Base-by-base conservation (phyloP, 2,113 vertebrate species). In the Osmerus mordax region DNA sequence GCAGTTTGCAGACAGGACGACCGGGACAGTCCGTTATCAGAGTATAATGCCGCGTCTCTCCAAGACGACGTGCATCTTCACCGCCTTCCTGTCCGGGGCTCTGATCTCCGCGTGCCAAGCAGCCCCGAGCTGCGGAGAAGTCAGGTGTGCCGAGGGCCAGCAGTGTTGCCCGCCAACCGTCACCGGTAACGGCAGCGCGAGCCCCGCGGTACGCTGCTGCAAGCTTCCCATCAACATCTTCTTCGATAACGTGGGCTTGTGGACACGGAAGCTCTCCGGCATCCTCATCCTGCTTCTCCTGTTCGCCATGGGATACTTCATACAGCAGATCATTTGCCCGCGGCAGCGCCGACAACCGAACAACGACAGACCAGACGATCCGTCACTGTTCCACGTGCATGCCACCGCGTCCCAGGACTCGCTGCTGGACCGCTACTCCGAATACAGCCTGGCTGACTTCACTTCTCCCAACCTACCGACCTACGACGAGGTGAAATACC, bases 401-500 rank as follows among this genome's bases (percentile, higher is more conserved):
- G 83, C 92, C 4, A 91, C 92, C 0, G 90, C 91, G 61, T 96
- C 94, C 2, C 94, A 93, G 89, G 95, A 95, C 87, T 94, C 93
- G 4, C 91, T 95, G 71, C 88, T 94, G 76, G 93, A 94, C 75
- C 82, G 88, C 19, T 86, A 89, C 72, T 84, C 91, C 0, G 92
- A 91, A 64, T 91, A 87, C 84, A 87, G 86, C 73, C 79, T 91
- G 28, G 90, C 84, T 2, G 87, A 76, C 66, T 79, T 89, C 47
- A 85, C 89, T 8, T 89, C 95, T 0, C 93, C 94, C 0, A 89
- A 90, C 83, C 93, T 96, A 79, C 96, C 96, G 15, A 91, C 93
- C 70, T 98, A 98, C 86, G 96, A 98, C 58, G 93, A 97, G 89
- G 95, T 98, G 72, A 97, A 96, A 75, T 91, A 96, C 54, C 80